Percentiles rank a stretch among this genome's conserved stretches.
Evolutionary conservation across 1,140 invertebrate genomes (phyloP).

Genomic region (Laupala kohalensis): DNA sequence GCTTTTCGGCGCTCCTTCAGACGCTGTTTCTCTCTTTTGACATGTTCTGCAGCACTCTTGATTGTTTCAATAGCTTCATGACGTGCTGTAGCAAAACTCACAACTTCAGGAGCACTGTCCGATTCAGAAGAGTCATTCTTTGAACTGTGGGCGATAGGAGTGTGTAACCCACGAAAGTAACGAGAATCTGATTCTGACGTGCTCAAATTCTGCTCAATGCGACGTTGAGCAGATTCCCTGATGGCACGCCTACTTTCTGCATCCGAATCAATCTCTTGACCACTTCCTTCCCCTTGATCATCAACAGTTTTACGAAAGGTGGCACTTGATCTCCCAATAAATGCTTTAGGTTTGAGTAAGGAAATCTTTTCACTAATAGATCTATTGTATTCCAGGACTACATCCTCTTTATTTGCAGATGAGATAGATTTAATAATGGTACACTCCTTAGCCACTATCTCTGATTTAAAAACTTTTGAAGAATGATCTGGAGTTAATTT

Average conservation of each 20-base stretch:
- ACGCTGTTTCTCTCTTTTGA: neutral
- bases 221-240: neutral
- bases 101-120: constrained; percentile 5
- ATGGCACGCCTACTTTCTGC: constrained; percentile 5
- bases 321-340: neutral
- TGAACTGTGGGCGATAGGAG: neutral
- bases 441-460: no score
- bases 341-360: neutral
- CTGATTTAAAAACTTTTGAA: no score
- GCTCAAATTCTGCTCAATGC: constrained; percentile 6
- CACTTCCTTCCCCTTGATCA: neutral
- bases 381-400: neutral
- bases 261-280: constrained; percentile 7
- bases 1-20: constrained; percentile 3
- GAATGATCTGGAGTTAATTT: no score
- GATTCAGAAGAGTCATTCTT: neutral
- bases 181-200: neutral
- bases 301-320: neutral
- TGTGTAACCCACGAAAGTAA: neutral
- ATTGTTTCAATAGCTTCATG: neutral
- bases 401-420: neutral
- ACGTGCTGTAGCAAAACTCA: neutral
- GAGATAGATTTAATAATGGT: no score
- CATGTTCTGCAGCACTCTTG: neutral
- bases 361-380: neutral